Conservation (phyloP, 2,888 invertebrate species). For the Ornithoptera priamus region DNA sequence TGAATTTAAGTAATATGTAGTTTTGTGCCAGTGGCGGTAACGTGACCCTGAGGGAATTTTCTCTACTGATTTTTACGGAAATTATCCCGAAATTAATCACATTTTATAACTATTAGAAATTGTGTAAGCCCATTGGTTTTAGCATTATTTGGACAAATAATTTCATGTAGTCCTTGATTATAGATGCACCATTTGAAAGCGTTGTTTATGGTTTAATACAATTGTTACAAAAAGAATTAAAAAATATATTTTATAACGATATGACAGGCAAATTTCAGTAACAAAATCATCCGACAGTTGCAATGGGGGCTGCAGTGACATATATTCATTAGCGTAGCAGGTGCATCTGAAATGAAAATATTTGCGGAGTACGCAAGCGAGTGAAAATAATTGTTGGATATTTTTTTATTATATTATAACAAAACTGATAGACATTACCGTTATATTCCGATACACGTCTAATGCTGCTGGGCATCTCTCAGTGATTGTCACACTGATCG, state of each 20-base stretch:
- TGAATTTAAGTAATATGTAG: too few relatives aligned
- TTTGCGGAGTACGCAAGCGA: constrained; percentile 4
- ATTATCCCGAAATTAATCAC: too few relatives aligned
- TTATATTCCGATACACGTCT: too few relatives aligned
- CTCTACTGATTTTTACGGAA: too few relatives aligned
- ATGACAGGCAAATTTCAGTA: constrained; percentile 5
- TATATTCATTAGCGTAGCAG: constrained; percentile 20
- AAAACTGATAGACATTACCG: not conserved
- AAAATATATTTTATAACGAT: not conserved
- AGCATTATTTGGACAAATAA: too few relatives aligned
- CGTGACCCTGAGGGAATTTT: too few relatives aligned
- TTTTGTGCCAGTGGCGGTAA: too few relatives aligned
- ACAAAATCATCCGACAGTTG: not conserved
- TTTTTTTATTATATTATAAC: not conserved
- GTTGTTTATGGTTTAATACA: not conserved
- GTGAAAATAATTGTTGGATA: not conserved
- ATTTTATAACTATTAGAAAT: too few relatives aligned
- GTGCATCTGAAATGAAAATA: constrained; percentile 18
- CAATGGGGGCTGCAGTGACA: constrained; percentile 10
- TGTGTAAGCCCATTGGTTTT: too few relatives aligned
- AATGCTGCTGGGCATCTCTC: too few relatives aligned
- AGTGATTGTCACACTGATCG: too few relatives aligned
- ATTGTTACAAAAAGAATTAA: not conserved
- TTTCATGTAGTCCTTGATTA: too few relatives aligned
- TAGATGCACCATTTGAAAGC: not conserved